Percentiles rank a stretch among this genome's conserved stretches.
Conservation (phyloP, 2,888 invertebrate species). For the Thysanoteuthis rhombus region DNA sequence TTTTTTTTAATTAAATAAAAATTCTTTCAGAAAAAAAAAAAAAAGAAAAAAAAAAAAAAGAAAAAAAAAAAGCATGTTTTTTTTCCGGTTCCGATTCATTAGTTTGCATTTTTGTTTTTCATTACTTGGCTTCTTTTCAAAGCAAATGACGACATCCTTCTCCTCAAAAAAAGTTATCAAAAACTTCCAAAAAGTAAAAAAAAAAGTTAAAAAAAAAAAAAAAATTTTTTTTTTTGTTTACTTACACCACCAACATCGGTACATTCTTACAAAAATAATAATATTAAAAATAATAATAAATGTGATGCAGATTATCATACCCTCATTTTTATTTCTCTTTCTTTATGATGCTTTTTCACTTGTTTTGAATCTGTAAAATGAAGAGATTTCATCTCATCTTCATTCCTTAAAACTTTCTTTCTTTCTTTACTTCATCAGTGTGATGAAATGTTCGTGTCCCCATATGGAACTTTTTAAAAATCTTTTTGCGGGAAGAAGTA, state of each 20-base stretch:
- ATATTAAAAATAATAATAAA: neutral
- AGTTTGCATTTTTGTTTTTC: neutral
- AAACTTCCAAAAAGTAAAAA: neutral
- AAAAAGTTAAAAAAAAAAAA: neutral
- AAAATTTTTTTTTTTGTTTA: too few species aligned
- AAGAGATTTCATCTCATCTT: neutral
- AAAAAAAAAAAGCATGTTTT: neutral
- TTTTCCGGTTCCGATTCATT: neutral
- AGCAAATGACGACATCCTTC: neutral
- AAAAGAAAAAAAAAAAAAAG: neutral
- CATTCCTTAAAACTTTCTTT: neutral
- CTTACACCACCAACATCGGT: neutral
- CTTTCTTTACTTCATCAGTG: too few species aligned
- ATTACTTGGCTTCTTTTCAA: neutral
- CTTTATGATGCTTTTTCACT: neutral
- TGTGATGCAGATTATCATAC: neutral
- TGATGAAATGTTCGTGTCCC: too few species aligned
- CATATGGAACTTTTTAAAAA: too few species aligned
- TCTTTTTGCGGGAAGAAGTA: too few species aligned
- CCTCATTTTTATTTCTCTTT: neutral
- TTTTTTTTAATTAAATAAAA: neutral
- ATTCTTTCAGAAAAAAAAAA: neutral
- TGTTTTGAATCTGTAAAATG: too few species aligned
- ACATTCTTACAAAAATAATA: neutral
- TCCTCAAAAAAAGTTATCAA: neutral